A percentile compares a stretch with the other conserved stretches of the same genome.
These are phyloP conservation scores for Phalacrocorax brasilianus DNA, from an alignment of 2,113 vertebrate genomes.

Conservation along the genomic window DNA sequence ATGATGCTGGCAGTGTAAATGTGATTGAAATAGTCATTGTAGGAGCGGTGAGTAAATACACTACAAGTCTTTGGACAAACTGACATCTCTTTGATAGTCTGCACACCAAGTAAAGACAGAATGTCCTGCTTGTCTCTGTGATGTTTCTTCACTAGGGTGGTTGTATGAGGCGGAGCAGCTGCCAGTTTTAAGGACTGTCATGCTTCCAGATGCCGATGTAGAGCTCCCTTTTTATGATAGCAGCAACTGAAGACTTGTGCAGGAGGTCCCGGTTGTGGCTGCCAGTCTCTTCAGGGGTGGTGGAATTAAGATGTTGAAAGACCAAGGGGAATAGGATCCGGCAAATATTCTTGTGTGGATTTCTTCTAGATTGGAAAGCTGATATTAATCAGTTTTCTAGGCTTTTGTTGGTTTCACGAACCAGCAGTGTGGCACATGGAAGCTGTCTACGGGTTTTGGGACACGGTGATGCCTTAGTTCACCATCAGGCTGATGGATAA, in stretches of 20 bases:
- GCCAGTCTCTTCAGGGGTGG: not conserved
- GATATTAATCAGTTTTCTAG: not conserved
- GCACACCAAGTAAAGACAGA: not conserved
- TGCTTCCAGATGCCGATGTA: not conserved
- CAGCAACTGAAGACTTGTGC: not conserved
- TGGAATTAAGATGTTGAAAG: not conserved
- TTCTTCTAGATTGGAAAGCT: not conserved
- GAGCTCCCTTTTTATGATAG: not conserved
- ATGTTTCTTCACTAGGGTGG: not conserved
- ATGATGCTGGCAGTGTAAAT: slow-evolving; percentile 1
- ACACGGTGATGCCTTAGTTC: not conserved
- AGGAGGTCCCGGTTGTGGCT: not conserved
- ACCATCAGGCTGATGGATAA: not conserved
- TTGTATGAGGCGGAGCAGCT: not conserved
- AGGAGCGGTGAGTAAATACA: not conserved
- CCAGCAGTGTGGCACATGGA: not conserved
- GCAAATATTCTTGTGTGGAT: not conserved
- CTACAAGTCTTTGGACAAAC: not conserved
- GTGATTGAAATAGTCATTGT: slow-evolving; percentile 17
- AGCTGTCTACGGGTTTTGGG: not conserved
- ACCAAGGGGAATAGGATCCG: not conserved
- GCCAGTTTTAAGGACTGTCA: not conserved
- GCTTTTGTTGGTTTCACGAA: not conserved
- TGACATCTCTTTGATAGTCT: not conserved
- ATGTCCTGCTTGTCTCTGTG: not conserved